Base-by-base conservation (phyloP, 2,113 vertebrate genomes). In the Propithecus coquereli region DNA sequence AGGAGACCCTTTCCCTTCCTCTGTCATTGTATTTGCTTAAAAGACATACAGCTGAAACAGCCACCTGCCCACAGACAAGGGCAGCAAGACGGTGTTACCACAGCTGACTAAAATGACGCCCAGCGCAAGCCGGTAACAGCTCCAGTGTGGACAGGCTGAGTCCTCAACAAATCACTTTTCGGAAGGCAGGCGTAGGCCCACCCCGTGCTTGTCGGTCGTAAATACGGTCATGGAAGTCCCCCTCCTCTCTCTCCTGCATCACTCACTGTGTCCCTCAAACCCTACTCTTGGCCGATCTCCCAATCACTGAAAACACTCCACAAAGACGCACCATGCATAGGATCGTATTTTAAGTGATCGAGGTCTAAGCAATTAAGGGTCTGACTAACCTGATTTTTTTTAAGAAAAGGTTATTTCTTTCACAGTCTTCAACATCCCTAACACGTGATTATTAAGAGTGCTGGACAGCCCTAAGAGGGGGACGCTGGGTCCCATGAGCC, bases 21-120 rank as follows among this genome's bases (percentile, higher is more conserved):
- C 37, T 61, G 80, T 85, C 79, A 30, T 4, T 66, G 18, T n/a
- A 68, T 61, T 32, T 74, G 47, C n/a, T 91, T 91, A 59, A 90
- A 91, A 74, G 63, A 34, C 13, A 52, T 6, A 87, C 8, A 68
- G 45, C 32, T 52, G 66, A 91, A 83, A 81, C 0, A 63, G 43
- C 40, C 7, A 13, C 71, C 27, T 25, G 32, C 43, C 30, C 63
- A 68, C 7, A 45, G 34, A 57, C 40, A 66, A n/a, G 30, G 1
- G 22, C 18, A 50, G 12, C 11, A n/a, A 52, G 40, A 57, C 1
- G 11, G 14, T 25, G 37, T 74, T 8, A 73, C 32, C 47, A 37
- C 3, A 40, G 27, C 2, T 65, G 14, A 59, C 22, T 23, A 30
- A 81, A 65, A 66, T 18, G 87, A 57, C 1, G 10, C 5, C 43